Base-by-base conservation (phyloP, 2,888 invertebrate genomes). In the Prosapia bicincta region DNA sequence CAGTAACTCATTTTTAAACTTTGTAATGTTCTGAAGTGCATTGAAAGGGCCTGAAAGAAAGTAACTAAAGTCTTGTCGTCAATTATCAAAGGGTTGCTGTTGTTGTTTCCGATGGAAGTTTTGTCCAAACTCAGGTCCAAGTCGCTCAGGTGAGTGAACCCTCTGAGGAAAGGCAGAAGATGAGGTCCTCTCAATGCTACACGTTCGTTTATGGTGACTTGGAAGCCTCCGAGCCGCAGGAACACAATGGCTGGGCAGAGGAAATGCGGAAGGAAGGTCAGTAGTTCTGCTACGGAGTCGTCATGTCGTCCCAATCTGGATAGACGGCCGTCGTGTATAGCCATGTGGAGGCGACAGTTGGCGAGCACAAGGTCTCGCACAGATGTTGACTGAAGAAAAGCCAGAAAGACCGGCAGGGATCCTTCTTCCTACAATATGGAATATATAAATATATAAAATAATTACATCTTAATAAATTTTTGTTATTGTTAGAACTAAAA, bases 341-440 rank as follows among this genome's bases (percentile, higher is more conserved):
- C 85, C 76, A 88, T 84, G 83, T 88, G 87, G 69, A 88, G 83
- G 30, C 87, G 85, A 67, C 88, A 87, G 81, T 87, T 87, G 80
- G 87, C 85, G 74, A 88, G 82, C 78, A 86, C 87, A 80, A 88
- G 82, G 81, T 88, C 88, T 75, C 88, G 85, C 10, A 88, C 85
- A 77, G 85, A 85, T 74, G 87, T 87, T 77, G 86, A 85, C 79
- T 85, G 84, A 77, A 88, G 83, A 79, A 88, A 84, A 74, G 85
- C 85, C 74, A 87, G 84, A 80, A 88, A 84, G 66, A 86, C 86
- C 25, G 86, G 84, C 73, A 88, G 81, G 26, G 87, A 87, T 68
- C 84, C 85, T 71, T 85, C 84, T 80, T 86, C 86, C 86, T 86
- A 83, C 0, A 78, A 80, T 79, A 75, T n/a, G n/a, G n/a, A n/a